Evolutionary conservation across 2,888 invertebrate genomes (phyloP).

Genomic region (Stictocephala bisonia): DNA sequence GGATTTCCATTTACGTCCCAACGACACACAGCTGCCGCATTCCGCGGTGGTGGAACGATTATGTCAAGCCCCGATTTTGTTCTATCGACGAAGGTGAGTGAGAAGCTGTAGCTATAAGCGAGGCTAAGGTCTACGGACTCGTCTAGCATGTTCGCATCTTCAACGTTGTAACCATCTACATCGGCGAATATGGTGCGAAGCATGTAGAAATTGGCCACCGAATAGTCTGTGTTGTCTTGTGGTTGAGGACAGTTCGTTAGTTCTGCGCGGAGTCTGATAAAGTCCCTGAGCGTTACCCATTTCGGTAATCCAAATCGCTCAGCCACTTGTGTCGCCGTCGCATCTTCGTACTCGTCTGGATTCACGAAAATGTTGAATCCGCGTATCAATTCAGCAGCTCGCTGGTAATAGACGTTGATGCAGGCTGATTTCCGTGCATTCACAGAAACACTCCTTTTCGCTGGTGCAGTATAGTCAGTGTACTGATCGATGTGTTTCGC

Average conservation of each 20-base stretch:
- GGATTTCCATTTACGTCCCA: neutral
- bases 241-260: neutral
- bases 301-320: neutral
- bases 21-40: neutral
- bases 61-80: neutral
- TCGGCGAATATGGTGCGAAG: conserved; percentile 8
- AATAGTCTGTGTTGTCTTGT: neutral
- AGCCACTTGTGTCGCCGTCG: neutral
- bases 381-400: neutral
- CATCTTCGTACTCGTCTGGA: neutral
- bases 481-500: conserved; percentile 7
- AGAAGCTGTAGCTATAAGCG: conserved; percentile 6
- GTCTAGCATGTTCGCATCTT: conserved; percentile 5
- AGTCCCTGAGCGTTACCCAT: neutral
- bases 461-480: neutral
- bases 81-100: neutral
- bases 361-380: conserved; percentile 11
- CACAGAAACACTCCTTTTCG: conserved; percentile 19
- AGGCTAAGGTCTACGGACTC: neutral
- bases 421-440: conserved; percentile 5
- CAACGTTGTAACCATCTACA: neutral
- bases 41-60: neutral
- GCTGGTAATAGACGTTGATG: neutral
- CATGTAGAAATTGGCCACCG: neutral
- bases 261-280: neutral